Base-by-base conservation (phyloP, 2,888 invertebrate species). In the Aelia acuminata region DNA sequence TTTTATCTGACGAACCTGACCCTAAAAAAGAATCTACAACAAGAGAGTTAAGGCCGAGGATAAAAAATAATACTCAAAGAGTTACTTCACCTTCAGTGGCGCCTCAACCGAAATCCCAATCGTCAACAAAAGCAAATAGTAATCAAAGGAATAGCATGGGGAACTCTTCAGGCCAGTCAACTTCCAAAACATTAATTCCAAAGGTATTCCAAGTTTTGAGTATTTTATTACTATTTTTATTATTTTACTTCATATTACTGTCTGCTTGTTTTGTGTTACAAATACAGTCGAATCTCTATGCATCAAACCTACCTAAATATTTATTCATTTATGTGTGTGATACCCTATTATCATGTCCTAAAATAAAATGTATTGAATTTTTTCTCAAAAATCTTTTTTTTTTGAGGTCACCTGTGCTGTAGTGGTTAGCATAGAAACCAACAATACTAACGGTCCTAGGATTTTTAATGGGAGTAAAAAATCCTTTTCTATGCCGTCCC, bases 11-110 rank as follows among this genome's bases (percentile, higher is more conserved):
- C 13, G 43, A 80, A 47, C 11, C 43, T n/a, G 80, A 80, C 1
- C 80, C 11, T 0, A 47, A 80, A n/a, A 80, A 80, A n/a, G 43
- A 43, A n/a, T n/a, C n/a, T 80, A 47, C n/a, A 43, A 47, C n/a
- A n/a, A 80, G 80, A 47, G 80, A 43, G n/a, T n/a, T 80, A 35
- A 80, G 80, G 80, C 43, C 80, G 20, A 80, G 80, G 35, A 43
- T 43, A 35, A 80, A 47, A 47, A n/a, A 10, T 22, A 22, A 80
- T n/a, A 3, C 43, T n/a, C 43, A 1, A 43, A 22, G n/a, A 43
- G n/a, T 5, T 80, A 15, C 80, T 39, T 80, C 26, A 80, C n/a
- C 80, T 80, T 80, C 43, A 4, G n/a, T 15, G n/a, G 43, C 11
- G 43, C 13, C 43, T n/a, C 80, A 80, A 47, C 43, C 18, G 13